Percentiles rank a stretch among this genome's conserved stretches.
phyloP scores from a whole-genome alignment of 2,113 vertebrate species.

The Lepus americanus region DNA sequence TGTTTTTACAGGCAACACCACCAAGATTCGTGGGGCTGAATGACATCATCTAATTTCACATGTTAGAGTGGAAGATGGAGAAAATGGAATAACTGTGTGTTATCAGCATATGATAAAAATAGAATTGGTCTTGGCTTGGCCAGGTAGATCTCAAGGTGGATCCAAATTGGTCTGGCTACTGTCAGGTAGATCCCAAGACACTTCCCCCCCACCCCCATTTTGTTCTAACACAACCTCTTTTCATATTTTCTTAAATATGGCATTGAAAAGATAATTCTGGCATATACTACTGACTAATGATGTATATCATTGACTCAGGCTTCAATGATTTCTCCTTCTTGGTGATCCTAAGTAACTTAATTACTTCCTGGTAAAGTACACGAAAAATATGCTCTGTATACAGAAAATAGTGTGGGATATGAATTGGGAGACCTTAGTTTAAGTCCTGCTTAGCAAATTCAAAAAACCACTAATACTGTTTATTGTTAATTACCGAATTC shows the following conservation, averaged over 20 bases:
- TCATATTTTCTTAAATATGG: neutral
- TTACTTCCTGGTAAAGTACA: neutral
- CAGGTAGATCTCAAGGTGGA: neutral
- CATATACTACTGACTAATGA: neutral
- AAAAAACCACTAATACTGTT: neutral
- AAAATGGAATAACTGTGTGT: neutral
- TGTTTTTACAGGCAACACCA: neutral
- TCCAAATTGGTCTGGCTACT: too few species aligned
- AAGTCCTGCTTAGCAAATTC: neutral
- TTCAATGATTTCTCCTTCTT: conserved; percentile 23
- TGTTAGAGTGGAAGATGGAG: neutral
- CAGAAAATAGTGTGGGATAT: neutral
- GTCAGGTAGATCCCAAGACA: neutral
- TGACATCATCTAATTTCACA: neutral
- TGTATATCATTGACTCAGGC: neutral
- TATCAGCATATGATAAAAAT: neutral
- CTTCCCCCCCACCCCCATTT: neutral
- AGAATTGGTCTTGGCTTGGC: neutral
- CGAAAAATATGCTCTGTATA: neutral
- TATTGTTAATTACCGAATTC: conserved; percentile 34
- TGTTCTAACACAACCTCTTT: neutral
- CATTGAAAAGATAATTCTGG: conserved; percentile 22
- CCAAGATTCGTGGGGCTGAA: neutral
- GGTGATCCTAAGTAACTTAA: neutral
- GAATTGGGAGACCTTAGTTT: neutral